A percentile compares a stretch with the other conserved stretches of the same genome.
Conservation (phyloP, 2,113 vertebrate genomes). For the Piprites chloris region DNA sequence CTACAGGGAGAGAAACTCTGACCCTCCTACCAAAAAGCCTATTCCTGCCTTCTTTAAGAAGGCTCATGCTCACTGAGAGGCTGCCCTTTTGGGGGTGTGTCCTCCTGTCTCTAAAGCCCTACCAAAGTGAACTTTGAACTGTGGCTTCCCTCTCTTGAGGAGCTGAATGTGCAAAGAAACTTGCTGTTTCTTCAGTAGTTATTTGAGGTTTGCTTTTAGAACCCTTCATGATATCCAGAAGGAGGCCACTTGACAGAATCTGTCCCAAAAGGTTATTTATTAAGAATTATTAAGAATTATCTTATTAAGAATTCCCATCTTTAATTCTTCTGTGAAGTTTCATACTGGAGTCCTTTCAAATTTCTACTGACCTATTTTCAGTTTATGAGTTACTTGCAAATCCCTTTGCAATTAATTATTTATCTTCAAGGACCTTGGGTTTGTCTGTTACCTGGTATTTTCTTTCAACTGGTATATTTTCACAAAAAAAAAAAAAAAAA, state of each 20-base stretch:
- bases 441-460: slow-evolving; percentile 19
- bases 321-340: not conserved
- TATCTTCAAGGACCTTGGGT: slow-evolving; percentile 6
- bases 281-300: not conserved
- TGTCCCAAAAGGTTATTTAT: not conserved
- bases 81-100: rapidly evolving
- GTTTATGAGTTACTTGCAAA: slow-evolving; percentile 19
- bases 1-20: not conserved
- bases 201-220: not conserved
- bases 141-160: not conserved
- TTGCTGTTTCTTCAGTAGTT: not conserved
- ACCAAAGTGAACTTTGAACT: rapidly evolving
- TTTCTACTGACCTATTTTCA: slow-evolving; percentile 4
- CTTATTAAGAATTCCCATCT: not conserved
- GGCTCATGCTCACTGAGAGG: not conserved
- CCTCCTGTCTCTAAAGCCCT: not conserved
- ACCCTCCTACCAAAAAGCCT: not conserved
- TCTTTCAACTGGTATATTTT: slow-evolving; percentile 2
- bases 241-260: not conserved
- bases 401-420: slow-evolving; percentile 55
- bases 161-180: not conserved
- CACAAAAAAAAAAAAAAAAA: not conserved
- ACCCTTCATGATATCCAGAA: not conserved
- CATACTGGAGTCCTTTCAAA: not conserved
- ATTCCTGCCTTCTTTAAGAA: not conserved